A percentile compares a stretch with the other conserved stretches of the same genome.
Conservation (phyloP, 2,113 vertebrate genomes). For the Hippoglossus stenolepis region DNA sequence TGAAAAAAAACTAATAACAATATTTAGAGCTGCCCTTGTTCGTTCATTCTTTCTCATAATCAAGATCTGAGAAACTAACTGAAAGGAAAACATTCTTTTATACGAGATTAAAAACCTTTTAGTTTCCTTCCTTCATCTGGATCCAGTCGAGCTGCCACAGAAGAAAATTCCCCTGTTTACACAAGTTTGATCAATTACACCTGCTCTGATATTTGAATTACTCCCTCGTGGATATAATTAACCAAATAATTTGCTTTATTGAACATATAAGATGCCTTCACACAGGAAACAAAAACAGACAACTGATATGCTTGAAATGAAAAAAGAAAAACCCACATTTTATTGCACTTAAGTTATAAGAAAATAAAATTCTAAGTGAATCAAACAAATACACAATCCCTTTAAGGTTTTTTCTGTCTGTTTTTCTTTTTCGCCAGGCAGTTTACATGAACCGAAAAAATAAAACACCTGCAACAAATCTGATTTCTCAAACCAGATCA, state of each 20-base stretch:
- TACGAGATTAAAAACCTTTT: background rate
- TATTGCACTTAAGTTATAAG: slow-evolving; percentile 99
- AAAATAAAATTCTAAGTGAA: slow-evolving; percentile 99
- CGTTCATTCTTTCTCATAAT: background rate
- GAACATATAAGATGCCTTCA: slow-evolving; percentile 82
- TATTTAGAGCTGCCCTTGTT: too few relatives aligned
- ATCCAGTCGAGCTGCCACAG: background rate
- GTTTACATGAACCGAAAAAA: slow-evolving; percentile 96
- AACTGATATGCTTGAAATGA: slow-evolving; percentile 94
- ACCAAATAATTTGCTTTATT: slow-evolving; percentile 80
- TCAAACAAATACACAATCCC: slow-evolving; percentile 99
- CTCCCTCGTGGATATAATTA: slow-evolving; percentile 52
- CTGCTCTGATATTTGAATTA: slow-evolving; percentile 41
- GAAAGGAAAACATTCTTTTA: background rate
- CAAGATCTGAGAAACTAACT: background rate
- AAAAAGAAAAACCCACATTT: slow-evolving; percentile 97
- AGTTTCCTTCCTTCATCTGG: background rate
- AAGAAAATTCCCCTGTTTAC: background rate
- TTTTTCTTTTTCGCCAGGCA: slow-evolving; percentile 92
- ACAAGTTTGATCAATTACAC: background rate
- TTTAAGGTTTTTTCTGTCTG: slow-evolving; percentile 98
- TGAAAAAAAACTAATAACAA: too few relatives aligned
- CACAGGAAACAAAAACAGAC: slow-evolving; percentile 85
- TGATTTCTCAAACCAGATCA: slow-evolving; percentile 99
- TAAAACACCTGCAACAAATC: slow-evolving; percentile 94